Percentiles rank a stretch among this genome's conserved stretches.
phyloP scores from a whole-genome alignment of 37 sponge, comb jelly and placozoan genomes.

The Tethya wilhelma region DNA sequence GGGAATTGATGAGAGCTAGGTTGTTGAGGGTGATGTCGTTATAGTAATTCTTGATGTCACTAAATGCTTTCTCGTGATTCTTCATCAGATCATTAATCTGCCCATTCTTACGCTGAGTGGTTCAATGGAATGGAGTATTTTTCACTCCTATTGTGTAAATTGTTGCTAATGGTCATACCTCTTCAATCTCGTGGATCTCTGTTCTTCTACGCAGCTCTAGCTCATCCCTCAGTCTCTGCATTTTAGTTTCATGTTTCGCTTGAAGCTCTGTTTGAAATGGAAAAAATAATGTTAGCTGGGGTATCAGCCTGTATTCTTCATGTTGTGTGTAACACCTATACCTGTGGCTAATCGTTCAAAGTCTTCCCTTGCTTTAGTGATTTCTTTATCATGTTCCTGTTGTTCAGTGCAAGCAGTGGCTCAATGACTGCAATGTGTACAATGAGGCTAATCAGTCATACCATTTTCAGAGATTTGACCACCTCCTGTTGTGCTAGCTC shows the following conservation, averaged over 20 bases:
- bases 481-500: slow-evolving; percentile 95
- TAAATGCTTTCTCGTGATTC: slow-evolving; percentile 99
- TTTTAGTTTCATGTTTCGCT: slow-evolving; percentile 87
- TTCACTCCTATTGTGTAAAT: no score
- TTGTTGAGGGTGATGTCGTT: slow-evolving; percentile 99
- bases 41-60: slow-evolving; percentile 99
- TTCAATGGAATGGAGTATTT: no score
- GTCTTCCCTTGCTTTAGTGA: slow-evolving; percentile 85
- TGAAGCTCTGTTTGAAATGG: slow-evolving; percentile 72
- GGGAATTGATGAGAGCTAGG: slow-evolving; percentile 96
- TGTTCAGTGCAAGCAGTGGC: background rate
- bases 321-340: background rate
- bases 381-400: slow-evolving; percentile 80
- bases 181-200: slow-evolving; percentile 97
- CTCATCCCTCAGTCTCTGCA: slow-evolving; percentile 90
- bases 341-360: slow-evolving; percentile 72
- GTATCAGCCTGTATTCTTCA: background rate
- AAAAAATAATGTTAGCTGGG: background rate
- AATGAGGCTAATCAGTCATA: slow-evolving; percentile 4
- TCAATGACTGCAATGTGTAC: no score
- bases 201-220: slow-evolving; percentile 95
- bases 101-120: slow-evolving; percentile 93
- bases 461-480: slow-evolving; percentile 78
- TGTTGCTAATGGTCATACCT: slow-evolving; percentile 49
- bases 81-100: slow-evolving; percentile 96